Evolutionary conservation across 2,113 vertebrate genomes (phyloP).

Genomic region (Eidolon helvum): DNA sequence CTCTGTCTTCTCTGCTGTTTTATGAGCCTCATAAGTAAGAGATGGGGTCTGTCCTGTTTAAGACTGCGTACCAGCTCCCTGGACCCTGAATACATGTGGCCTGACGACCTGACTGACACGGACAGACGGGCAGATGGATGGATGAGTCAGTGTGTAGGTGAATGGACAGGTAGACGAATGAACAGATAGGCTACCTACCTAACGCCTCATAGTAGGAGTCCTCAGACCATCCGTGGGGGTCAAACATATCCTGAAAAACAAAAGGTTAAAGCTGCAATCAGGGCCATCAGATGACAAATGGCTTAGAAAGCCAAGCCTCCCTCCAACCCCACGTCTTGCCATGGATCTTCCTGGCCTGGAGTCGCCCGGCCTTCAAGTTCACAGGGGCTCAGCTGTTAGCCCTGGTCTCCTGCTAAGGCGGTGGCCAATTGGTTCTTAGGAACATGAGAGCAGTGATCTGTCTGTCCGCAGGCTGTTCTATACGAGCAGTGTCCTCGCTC

Average conservation of each 20-base stretch:
- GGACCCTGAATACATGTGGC: not conserved
- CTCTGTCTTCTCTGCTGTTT: not conserved
- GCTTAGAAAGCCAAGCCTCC: not conserved
- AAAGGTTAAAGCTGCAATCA: not conserved
- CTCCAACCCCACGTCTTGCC: not conserved
- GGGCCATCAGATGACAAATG: not conserved
- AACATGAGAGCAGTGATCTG: fast-evolving
- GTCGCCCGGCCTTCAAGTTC: not conserved
- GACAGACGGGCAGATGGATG: not conserved
- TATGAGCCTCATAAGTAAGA: not conserved
- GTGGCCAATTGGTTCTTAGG: not conserved
- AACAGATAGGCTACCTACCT: constrained; percentile 80
- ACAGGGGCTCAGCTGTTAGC: not conserved
- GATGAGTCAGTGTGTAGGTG: not conserved
- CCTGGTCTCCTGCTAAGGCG: not conserved
- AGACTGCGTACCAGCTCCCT: not conserved
- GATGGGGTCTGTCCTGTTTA: not conserved
- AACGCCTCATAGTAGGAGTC: constrained; percentile 97
- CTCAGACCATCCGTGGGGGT: constrained; percentile 98
- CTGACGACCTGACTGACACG: not conserved
- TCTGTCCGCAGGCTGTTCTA: fast-evolving
- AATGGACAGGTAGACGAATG: not conserved
- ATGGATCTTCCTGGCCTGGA: not conserved
- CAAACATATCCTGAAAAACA: constrained; percentile 93
- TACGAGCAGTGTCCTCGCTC: fast-evolving